Percentiles rank a stretch among this genome's conserved stretches.
Conservation (phyloP, 2,113 vertebrate genomes). For the Pituophis catenifer region DNA sequence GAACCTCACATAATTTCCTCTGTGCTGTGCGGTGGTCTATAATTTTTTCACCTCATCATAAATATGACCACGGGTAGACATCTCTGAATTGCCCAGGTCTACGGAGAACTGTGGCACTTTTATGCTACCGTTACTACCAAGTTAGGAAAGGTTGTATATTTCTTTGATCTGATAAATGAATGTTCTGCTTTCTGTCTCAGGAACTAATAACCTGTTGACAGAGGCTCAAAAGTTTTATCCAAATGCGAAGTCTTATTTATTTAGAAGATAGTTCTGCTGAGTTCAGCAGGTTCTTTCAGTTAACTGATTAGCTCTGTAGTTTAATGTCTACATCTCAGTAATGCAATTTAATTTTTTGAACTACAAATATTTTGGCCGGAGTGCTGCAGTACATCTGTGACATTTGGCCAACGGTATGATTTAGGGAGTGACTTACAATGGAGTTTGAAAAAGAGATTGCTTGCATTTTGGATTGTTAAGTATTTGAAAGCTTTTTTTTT, state of each 20-base stretch:
- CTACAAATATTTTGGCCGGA: background rate
- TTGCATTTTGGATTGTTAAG: background rate
- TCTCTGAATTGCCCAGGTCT: background rate
- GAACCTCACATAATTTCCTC: background rate
- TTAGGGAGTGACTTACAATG: background rate
- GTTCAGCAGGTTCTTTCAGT: background rate
- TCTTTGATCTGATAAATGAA: background rate
- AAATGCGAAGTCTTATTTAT: background rate
- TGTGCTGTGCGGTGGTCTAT: background rate
- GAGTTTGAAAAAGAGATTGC: background rate
- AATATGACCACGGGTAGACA: background rate
- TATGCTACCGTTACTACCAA: background rate
- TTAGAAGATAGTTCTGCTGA: background rate
- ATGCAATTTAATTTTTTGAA: background rate
- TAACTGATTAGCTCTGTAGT: background rate
- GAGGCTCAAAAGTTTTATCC: background rate
- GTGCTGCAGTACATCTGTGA: background rate
- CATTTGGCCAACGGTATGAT: background rate
- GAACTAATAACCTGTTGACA: background rate
- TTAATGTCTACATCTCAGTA: background rate
- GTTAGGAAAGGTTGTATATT: background rate
- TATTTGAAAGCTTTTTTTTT: background rate
- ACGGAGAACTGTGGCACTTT: background rate
- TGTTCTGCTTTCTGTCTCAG: background rate
- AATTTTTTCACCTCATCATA: background rate